Percentiles rank a stretch among this genome's conserved stretches.
These are phyloP conservation scores for Diorhabda sublineata DNA, from an alignment of 1,140 invertebrate species.

Conservation along the genomic window DNA sequence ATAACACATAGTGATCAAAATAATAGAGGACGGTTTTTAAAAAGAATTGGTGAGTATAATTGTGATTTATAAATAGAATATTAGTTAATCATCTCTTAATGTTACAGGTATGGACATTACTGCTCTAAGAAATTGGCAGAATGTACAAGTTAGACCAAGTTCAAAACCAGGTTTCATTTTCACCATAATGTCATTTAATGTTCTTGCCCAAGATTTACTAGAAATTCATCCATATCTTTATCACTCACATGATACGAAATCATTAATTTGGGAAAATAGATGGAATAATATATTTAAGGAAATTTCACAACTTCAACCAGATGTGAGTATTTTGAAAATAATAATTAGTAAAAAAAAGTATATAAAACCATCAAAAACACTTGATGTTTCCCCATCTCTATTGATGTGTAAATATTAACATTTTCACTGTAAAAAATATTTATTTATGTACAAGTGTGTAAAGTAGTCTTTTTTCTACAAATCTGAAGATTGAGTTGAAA, in stretches of 20 bases:
- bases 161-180: conserved; percentile 34
- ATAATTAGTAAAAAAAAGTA: too few species aligned
- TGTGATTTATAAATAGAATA: background rate
- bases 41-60: background rate
- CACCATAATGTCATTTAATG: conserved; percentile 75
- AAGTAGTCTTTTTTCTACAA: too few species aligned
- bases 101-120: conserved; percentile 6
- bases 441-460: too few species aligned
- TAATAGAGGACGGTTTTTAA: background rate
- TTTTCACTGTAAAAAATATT: too few species aligned
- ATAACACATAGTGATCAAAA: background rate
- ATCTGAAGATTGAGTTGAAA: too few species aligned
- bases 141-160: conserved; percentile 4
- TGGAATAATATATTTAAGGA: conserved; percentile 65
- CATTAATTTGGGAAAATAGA: conserved; percentile 68
- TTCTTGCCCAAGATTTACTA: conserved; percentile 79
- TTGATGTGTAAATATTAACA: too few species aligned
- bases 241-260: conserved; percentile 52
- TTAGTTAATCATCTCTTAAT: background rate
- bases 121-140: conserved; percentile 12
- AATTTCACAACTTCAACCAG: conserved; percentile 64
- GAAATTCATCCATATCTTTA: conserved; percentile 75
- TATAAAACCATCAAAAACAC: too few species aligned
- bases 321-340: conserved; percentile 55
- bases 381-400: too few species aligned